Percentiles rank a stretch among this genome's conserved stretches.
Conservation (phyloP, 2,797 vertebrate species). For the Ataeniobius toweri region DNA sequence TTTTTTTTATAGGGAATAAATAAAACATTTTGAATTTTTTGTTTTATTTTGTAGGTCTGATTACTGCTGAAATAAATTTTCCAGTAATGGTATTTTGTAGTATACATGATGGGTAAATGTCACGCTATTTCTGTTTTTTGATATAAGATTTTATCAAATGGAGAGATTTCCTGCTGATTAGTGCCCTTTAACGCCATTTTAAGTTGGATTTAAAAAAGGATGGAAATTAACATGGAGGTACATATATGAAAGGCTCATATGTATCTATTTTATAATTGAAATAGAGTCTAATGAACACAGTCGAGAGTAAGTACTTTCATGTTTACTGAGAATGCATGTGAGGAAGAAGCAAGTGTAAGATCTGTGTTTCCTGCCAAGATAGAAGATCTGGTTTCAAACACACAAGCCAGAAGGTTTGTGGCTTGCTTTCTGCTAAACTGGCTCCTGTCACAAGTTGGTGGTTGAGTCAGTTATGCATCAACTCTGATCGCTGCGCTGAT, state of each 20-base stretch:
- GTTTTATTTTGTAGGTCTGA: not conserved
- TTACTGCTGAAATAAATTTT: not conserved
- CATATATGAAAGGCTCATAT: not conserved
- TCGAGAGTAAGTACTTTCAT: not conserved
- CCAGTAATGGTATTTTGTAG: not conserved
- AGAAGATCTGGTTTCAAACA: conserved; percentile 31
- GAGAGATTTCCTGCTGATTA: not conserved
- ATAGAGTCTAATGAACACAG: conserved; percentile 16
- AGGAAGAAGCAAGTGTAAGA: conserved; percentile 20
- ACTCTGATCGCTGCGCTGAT: conserved; percentile 42
- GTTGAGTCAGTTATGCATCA: conserved; percentile 32
- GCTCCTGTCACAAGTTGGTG: not conserved
- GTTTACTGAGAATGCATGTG: conserved; percentile 43
- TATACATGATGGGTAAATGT: not conserved
- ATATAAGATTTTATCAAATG: not conserved
- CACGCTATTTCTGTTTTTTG: not conserved
- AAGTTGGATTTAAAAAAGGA: conserved; percentile 8
- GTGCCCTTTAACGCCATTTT: conserved; percentile 14
- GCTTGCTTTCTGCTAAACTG: conserved; percentile 46
- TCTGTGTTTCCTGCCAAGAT: conserved; percentile 58
- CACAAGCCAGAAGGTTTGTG: conserved; percentile 40
- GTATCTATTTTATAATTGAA: conserved; percentile 11
- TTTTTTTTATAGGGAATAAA: not conserved
- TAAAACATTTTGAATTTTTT: not conserved
- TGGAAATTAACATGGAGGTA: conserved; percentile 10